Percentiles rank a stretch among this genome's conserved stretches.
These are phyloP conservation scores for Pardosa pseudoannulata DNA, from an alignment of 2,888 invertebrate genomes.

Conservation along the genomic window DNA sequence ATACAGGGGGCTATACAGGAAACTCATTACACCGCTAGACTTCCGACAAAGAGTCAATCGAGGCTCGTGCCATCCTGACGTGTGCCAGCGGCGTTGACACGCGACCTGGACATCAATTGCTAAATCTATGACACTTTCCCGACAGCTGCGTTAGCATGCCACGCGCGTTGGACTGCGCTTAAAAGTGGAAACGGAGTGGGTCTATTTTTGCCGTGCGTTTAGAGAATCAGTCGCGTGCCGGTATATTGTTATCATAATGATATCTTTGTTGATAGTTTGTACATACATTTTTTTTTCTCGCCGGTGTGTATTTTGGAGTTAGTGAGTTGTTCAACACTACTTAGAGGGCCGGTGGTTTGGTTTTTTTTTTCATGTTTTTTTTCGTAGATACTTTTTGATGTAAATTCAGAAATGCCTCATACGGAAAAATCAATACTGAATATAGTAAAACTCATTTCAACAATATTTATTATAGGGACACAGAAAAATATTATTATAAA, in stretches of 20 bases:
- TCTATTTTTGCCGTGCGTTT: conserved; percentile 23
- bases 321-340: no score
- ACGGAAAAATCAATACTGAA: no score
- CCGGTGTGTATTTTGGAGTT: not conserved
- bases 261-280: not conserved
- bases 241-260: not conserved
- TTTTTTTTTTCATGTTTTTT: no score
- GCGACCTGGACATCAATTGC: conserved; percentile 57
- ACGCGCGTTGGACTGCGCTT: not conserved
- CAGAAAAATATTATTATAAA: no score
- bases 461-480: no score
- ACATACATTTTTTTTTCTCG: not conserved
- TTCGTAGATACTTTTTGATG: no score
- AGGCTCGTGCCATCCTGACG: not conserved
- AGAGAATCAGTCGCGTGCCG: not conserved
- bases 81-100: conserved; percentile 43
- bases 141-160: conserved; percentile 22
- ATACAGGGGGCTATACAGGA: conserved; percentile 46
- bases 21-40: conserved; percentile 53
- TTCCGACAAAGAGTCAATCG: conserved; percentile 22
- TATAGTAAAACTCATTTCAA: no score
- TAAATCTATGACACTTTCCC: conserved; percentile 40
- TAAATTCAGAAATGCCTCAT: no score
- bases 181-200: not conserved
- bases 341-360: not conserved